phyloP scores from a whole-genome alignment of 2,113 vertebrate genomes.

The Apeltes quadracus region DNA sequence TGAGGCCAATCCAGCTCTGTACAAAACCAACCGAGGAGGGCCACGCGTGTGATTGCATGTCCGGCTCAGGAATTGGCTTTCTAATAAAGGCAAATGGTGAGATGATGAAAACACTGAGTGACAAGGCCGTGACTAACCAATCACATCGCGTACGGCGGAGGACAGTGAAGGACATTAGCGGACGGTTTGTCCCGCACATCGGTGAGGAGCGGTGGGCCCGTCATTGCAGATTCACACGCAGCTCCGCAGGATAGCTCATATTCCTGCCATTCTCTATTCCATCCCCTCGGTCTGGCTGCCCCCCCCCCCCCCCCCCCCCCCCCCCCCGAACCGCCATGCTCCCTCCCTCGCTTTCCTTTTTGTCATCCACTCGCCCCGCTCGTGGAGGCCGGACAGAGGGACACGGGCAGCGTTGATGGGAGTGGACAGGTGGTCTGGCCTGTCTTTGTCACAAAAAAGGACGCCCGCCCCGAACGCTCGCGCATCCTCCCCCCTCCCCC shows the following conservation, averaged over 20 bases:
- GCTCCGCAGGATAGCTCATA: conserved; percentile 44
- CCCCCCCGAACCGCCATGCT: not conserved
- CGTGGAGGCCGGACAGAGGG: conserved; percentile 60
- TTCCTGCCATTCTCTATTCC: conserved; percentile 44
- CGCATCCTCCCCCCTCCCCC: conserved; percentile 16
- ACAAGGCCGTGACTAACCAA: conserved; percentile 72
- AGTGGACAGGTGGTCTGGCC: conserved; percentile 67
- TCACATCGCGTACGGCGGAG: conserved; percentile 39
- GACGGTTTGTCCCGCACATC: conserved; percentile 61
- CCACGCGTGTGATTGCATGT: conserved; percentile 25
- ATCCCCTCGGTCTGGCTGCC: conserved; percentile 34
- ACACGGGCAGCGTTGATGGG: conserved; percentile 56
- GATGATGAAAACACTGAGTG: conserved; percentile 65
- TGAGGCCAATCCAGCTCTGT: not conserved
- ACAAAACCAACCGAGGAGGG: conserved; percentile 17
- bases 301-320: not conserved
- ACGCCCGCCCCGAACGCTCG: conserved; percentile 27
- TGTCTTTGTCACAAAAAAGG: conserved; percentile 64
- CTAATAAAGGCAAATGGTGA: conserved; percentile 53
- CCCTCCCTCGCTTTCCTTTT: conserved; percentile 44
- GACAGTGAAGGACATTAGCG: conserved; percentile 70
- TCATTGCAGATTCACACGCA: conserved; percentile 66
- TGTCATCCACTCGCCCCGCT: conserved; percentile 62
- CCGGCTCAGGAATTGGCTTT: conserved; percentile 34
- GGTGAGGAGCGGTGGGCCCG: conserved; percentile 61